Evolutionary conservation across 92 coral and sea anemone species (phyloP).

Genomic region (Palythoa grandis): DNA sequence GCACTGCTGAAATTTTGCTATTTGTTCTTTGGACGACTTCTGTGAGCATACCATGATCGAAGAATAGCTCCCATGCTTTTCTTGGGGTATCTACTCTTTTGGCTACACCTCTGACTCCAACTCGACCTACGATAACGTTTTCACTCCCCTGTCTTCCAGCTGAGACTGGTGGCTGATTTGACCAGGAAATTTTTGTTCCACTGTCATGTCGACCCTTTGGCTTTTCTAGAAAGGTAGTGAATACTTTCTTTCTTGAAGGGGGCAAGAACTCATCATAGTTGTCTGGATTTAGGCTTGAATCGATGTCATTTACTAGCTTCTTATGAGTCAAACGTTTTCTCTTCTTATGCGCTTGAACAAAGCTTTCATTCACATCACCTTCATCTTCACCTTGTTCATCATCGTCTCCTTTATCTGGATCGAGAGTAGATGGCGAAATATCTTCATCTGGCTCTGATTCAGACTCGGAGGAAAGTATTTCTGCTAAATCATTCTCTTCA

Average conservation of each 20-base stretch:
- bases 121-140: slow-evolving; percentile 6
- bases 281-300: slow-evolving; percentile 16
- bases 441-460: slow-evolving; percentile 7
- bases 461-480: neutral
- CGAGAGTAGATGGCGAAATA: slow-evolving; percentile 16
- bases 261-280: neutral
- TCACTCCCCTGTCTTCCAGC: slow-evolving; percentile 11
- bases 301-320: slow-evolving; percentile 22
- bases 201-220: slow-evolving; percentile 6
- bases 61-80: slow-evolving; percentile 21
- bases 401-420: slow-evolving; percentile 21
- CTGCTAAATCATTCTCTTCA: neutral
- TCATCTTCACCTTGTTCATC: slow-evolving; percentile 13
- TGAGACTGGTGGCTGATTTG: slow-evolving; percentile 21
- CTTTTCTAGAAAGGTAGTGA: slow-evolving; percentile 6
- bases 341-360: slow-evolving; percentile 22
- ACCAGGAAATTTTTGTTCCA: slow-evolving; percentile 4
- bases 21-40: slow-evolving; percentile 14
- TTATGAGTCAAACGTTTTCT: slow-evolving; percentile 1
- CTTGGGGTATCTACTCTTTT: slow-evolving; percentile 8
- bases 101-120: slow-evolving; percentile 21
- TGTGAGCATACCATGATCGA: slow-evolving; percentile 17
- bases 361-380: slow-evolving; percentile 17
- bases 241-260: slow-evolving; percentile 7
- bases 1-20: slow-evolving; percentile 13